phyloP scores from a whole-genome alignment of 2,113 vertebrate species.

The Phyllopteryx taeniolatus region DNA sequence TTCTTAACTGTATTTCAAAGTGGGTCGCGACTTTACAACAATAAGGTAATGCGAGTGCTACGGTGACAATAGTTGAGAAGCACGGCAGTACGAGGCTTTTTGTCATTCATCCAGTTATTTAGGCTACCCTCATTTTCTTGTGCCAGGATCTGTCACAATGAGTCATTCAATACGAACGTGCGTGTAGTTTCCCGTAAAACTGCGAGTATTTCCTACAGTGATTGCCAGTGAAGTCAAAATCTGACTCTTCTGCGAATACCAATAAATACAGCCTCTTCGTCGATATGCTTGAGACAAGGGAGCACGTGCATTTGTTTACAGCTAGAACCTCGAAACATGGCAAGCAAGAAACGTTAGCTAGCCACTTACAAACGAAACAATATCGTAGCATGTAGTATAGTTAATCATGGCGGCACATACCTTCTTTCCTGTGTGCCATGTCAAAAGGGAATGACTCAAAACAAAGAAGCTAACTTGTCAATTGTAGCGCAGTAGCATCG shows the following conservation, averaged over 20 bases:
- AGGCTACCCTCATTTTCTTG: background rate
- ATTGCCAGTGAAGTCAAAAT: background rate
- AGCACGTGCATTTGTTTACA: slow-evolving; percentile 64
- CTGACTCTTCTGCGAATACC: background rate
- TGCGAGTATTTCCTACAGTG: background rate
- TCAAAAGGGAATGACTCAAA: background rate
- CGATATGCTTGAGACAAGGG: background rate
- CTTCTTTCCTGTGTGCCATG: slow-evolving; percentile 62
- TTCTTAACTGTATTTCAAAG: too few species aligned
- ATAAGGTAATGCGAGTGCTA: too few species aligned
- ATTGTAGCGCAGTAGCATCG: background rate
- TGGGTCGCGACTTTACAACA: too few species aligned
- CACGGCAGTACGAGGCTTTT: background rate
- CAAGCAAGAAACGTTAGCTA: background rate
- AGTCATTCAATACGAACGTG: background rate
- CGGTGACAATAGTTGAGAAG: too few species aligned
- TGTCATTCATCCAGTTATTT: too few species aligned
- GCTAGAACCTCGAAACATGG: slow-evolving; percentile 12
- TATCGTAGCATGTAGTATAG: fast-evolving
- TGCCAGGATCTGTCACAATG: background rate
- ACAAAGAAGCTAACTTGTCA: background rate
- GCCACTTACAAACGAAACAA: background rate
- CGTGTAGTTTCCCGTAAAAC: background rate
- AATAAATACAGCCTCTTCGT: background rate
- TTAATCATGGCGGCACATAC: slow-evolving; percentile 30